A percentile compares a stretch with the other conserved stretches of the same genome.
phyloP scores from a whole-genome alignment of 2,113 vertebrate species.

The Galeopterus variegatus region DNA sequence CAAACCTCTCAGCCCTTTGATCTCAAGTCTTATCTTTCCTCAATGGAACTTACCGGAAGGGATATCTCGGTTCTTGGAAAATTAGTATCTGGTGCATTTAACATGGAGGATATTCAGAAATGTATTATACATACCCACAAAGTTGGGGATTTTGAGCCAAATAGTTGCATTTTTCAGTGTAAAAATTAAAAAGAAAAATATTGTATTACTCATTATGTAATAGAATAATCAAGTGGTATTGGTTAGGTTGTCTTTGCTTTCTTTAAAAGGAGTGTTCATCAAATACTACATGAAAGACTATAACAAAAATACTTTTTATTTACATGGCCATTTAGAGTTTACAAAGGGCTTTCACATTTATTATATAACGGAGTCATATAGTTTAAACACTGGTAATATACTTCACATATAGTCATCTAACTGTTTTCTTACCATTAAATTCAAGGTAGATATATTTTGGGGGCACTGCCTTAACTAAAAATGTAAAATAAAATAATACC shows the following conservation, averaged over 20 bases:
- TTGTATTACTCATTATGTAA: conserved; percentile 1
- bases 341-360: conserved; percentile 61
- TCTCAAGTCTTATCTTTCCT: background rate
- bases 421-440: conserved; percentile 14
- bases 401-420: background rate
- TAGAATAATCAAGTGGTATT: conserved; percentile 20
- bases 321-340: background rate
- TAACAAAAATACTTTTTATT: conserved; percentile 36
- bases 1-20: background rate
- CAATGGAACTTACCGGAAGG: background rate
- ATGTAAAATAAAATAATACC: conserved; percentile 54
- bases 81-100: background rate
- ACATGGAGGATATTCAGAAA: background rate
- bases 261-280: conserved; percentile 12
- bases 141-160: background rate
- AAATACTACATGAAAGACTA: conserved; percentile 6
- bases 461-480: background rate
- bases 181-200: conserved; percentile 53
- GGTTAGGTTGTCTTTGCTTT: conserved; percentile 8
- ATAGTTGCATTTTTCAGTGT: conserved; percentile 25
- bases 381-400: conserved; percentile 65
- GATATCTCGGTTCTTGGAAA: background rate
- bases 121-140: background rate
- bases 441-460: conserved; percentile 21
- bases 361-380: conserved; percentile 29